These are phyloP conservation scores for Falco cherrug DNA, from an alignment of 2,797 vertebrate species.

Conservation along the genomic window DNA sequence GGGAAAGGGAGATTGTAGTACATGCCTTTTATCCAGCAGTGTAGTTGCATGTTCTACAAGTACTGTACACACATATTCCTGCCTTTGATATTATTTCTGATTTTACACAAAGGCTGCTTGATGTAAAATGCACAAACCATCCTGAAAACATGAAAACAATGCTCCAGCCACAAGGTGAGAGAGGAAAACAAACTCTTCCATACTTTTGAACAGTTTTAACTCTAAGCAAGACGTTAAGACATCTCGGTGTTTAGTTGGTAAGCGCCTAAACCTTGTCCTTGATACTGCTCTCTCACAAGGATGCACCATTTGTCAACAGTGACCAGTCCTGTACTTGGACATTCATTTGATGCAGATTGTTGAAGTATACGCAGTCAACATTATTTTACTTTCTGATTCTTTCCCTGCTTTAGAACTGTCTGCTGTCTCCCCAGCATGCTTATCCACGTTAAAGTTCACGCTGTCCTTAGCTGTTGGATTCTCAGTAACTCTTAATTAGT, in stretches of 20 bases:
- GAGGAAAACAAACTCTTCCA: neutral
- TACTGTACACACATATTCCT: neutral
- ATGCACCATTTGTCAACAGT: neutral
- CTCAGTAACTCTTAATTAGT: slow-evolving; percentile 68
- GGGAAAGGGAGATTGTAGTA: neutral
- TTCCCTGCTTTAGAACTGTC: slow-evolving; percentile 48
- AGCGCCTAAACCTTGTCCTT: neutral
- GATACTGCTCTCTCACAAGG: neutral
- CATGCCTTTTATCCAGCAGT: neutral
- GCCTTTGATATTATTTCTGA: neutral
- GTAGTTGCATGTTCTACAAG: neutral
- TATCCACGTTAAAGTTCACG: slow-evolving; percentile 64
- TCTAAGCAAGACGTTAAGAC: neutral
- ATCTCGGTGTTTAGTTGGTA: neutral
- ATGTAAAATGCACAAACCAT: neutral
- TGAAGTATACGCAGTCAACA: neutral
- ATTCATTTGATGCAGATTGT: slow-evolving; percentile 30
- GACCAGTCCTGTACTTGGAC: neutral
- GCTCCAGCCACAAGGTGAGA: neutral
- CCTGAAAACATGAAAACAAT: neutral
- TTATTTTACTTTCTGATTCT: slow-evolving; percentile 32
- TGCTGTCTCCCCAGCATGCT: slow-evolving; percentile 18
- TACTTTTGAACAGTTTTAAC: neutral
- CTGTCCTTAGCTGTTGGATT: slow-evolving; percentile 71
- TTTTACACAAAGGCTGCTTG: neutral